These are phyloP conservation scores for Micromesistius poutassou DNA, from an alignment of 2,797 vertebrate genomes.

Conservation along the genomic window DNA sequence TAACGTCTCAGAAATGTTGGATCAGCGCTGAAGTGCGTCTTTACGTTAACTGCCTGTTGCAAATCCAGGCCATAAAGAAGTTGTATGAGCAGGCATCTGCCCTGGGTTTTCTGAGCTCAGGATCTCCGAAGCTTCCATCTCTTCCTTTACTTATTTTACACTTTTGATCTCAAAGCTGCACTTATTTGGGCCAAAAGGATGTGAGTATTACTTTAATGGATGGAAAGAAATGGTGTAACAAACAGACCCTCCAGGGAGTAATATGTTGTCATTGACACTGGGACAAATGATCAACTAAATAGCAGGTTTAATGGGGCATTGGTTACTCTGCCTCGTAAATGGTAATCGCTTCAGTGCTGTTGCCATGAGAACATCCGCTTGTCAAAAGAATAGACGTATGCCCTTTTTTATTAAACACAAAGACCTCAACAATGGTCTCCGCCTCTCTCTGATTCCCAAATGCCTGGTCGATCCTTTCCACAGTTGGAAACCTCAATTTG, in stretches of 20 bases:
- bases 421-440: slow-evolving; percentile 22
- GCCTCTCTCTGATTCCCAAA: slow-evolving; percentile 43
- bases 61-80: background rate
- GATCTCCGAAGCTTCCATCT: background rate
- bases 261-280: slow-evolving; percentile 2
- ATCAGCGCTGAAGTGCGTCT: background rate
- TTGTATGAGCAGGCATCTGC: background rate
- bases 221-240: background rate
- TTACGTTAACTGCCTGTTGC: background rate
- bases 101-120: background rate
- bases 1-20: background rate
- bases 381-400: slow-evolving; percentile 10
- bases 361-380: slow-evolving; percentile 22
- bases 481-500: slow-evolving; percentile 48
- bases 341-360: slow-evolving; percentile 18
- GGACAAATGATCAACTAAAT: background rate
- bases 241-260: background rate
- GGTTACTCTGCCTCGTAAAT: background rate
- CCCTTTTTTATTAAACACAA: background rate
- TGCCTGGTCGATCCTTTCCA: slow-evolving; percentile 48
- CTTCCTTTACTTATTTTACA: background rate
- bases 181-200: background rate
- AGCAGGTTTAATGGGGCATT: background rate
- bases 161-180: slow-evolving; percentile 1
- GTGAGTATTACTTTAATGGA: background rate